Conservation (phyloP, 2,888 invertebrate genomes). For the Eupelmus urozonus region DNA sequence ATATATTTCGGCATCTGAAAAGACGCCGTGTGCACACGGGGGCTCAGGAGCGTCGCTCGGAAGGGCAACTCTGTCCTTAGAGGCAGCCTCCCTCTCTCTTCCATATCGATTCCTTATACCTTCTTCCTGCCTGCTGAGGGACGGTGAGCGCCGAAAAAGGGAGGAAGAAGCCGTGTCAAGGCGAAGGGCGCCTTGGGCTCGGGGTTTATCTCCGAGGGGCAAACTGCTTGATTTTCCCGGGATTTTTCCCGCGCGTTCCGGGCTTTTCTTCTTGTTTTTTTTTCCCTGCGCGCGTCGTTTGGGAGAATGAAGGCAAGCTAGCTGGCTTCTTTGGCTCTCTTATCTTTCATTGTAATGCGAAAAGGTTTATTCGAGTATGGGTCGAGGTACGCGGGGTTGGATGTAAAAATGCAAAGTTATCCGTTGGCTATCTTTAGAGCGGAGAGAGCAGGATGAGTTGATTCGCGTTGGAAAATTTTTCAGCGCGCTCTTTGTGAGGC, state of each 20-base stretch:
- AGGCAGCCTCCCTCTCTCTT: constrained; percentile 7
- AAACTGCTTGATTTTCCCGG: constrained; percentile 14
- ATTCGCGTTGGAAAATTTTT: background rate
- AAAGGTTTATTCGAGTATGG: background rate
- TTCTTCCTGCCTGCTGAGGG: background rate
- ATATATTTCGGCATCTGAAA: no score
- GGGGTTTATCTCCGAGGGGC: background rate
- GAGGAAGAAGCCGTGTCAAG: constrained; percentile 17
- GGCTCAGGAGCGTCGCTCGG: constrained; percentile 23
- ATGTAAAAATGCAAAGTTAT: constrained; percentile 19
- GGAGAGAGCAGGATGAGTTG: background rate
- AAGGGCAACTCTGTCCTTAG: constrained; percentile 30
- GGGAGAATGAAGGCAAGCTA: background rate
- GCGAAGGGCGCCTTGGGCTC: constrained; percentile 28
- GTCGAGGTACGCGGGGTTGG: no score
- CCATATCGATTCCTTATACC: constrained; percentile 31
- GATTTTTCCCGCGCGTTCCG: background rate
- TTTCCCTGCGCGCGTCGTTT: background rate
- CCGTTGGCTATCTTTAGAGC: background rate
- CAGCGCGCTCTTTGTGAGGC: no score
- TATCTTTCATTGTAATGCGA: constrained; percentile 18
- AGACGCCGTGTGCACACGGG: background rate
- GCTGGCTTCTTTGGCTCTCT: background rate
- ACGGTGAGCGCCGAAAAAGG: background rate
- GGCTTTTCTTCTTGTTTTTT: background rate